phyloP scores from a whole-genome alignment of 30 jellyfish, hydroid and myxozoan species.

The Sanderia malayensis region DNA sequence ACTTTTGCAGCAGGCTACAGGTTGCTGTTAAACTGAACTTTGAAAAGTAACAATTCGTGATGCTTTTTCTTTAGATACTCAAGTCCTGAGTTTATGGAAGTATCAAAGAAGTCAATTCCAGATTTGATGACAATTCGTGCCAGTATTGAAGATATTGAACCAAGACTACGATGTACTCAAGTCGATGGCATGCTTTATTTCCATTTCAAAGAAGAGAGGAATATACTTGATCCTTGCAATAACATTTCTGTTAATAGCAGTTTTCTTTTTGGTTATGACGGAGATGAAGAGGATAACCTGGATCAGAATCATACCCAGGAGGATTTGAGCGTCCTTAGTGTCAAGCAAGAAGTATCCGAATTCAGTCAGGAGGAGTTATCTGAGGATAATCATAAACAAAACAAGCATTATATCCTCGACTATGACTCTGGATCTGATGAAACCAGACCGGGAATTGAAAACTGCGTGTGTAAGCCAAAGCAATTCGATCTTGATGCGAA shows the following conservation, averaged over 20 bases:
- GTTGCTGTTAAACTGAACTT: too few species aligned
- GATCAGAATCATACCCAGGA: conserved; percentile 21
- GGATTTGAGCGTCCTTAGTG: conserved; percentile 33
- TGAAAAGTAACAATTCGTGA: too few species aligned
- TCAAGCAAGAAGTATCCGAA: conserved; percentile 34
- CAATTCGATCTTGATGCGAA: background rate
- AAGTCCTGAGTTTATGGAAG: conserved; percentile 41
- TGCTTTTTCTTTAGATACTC: conserved; percentile 27
- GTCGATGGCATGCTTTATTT: conserved; percentile 26
- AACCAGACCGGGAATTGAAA: conserved; percentile 14
- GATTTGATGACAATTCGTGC: conserved; percentile 38
- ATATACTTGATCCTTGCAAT: conserved; percentile 40
- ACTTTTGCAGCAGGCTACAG: too few species aligned
- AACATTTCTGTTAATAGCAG: conserved; percentile 39
- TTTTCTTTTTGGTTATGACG: conserved; percentile 56
- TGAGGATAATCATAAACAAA: conserved; percentile 25
- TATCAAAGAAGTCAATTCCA: conserved; percentile 52
- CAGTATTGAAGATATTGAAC: conserved; percentile 47
- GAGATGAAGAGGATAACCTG: conserved; percentile 58
- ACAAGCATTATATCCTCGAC: background rate
- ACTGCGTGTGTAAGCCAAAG: conserved; percentile 14
- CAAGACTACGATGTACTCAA: conserved; percentile 51
- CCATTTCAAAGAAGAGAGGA: conserved; percentile 47
- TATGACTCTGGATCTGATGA: conserved; percentile 17
- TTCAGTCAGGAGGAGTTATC: conserved; percentile 21